These are phyloP conservation scores for Pontoporia blainvillei DNA, from an alignment of 2,113 vertebrate genomes.

Conservation along the genomic window DNA sequence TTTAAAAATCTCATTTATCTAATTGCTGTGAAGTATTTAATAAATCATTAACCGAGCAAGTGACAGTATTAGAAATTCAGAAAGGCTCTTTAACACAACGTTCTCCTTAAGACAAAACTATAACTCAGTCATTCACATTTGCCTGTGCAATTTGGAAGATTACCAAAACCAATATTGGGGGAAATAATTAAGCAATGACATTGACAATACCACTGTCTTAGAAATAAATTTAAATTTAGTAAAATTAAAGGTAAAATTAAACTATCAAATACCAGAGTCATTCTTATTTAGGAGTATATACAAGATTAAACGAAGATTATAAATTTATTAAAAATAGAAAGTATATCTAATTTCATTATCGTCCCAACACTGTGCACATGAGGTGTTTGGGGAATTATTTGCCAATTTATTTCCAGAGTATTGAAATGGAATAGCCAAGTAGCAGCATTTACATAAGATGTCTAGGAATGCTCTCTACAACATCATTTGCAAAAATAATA, in stretches of 20 bases:
- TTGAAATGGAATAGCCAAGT: background rate
- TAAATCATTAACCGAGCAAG: constrained; percentile 36
- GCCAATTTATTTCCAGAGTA: background rate
- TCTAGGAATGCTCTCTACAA: background rate
- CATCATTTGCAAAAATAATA: constrained; percentile 17
- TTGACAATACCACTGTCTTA: background rate
- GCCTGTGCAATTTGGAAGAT: background rate
- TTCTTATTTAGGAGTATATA: background rate
- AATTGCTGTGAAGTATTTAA: constrained; percentile 52
- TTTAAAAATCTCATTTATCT: constrained; percentile 37
- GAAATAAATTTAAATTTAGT: constrained; percentile 22
- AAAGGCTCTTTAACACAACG: background rate
- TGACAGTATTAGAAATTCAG: background rate
- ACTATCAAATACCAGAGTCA: background rate
- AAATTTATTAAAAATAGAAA: background rate
- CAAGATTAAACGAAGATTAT: background rate
- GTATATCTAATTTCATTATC: background rate
- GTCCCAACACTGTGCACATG: background rate
- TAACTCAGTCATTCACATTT: background rate
- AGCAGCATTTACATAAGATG: background rate
- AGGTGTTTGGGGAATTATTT: background rate
- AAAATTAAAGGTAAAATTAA: background rate
- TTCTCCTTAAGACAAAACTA: background rate
- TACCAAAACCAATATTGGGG: constrained; percentile 14
- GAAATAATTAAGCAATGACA: constrained; percentile 6